Conservation (phyloP, 2,113 vertebrate genomes). For the Macroglossus sobrinus region DNA sequence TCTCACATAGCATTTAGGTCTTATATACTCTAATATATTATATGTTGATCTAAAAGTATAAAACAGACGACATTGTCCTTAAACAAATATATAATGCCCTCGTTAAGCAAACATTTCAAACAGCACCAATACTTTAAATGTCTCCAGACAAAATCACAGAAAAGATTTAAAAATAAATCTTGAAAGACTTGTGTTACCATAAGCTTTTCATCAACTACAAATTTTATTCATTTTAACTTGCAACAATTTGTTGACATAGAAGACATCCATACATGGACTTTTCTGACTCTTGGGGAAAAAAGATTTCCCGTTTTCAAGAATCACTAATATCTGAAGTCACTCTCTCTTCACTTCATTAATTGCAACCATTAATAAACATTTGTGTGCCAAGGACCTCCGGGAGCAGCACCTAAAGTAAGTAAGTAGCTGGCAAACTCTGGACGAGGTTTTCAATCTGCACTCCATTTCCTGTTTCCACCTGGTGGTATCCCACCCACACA, state of each 20-base stretch:
- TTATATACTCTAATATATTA: background rate
- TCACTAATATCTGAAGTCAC: conserved; percentile 52
- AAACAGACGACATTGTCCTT: background rate
- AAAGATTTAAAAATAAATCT: background rate
- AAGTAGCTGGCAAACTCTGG: conserved; percentile 20
- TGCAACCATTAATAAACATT: conserved; percentile 71
- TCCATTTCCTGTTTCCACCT: background rate
- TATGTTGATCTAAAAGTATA: background rate
- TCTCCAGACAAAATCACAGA: background rate
- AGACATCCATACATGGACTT: background rate
- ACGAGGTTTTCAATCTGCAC: background rate
- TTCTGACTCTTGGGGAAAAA: background rate
- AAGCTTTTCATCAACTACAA: background rate
- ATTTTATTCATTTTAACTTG: background rate
- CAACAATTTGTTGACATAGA: conserved; percentile 63
- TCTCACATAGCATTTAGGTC: background rate
- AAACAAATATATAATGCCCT: background rate
- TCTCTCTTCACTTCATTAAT: conserved; percentile 61
- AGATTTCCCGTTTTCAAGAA: background rate
- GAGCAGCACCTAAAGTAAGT: conserved; percentile 56
- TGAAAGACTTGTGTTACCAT: background rate
- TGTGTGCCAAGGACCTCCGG: conserved; percentile 48
- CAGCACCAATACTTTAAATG: background rate
- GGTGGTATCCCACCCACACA: background rate
- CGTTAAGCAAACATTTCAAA: conserved; percentile 5